These are phyloP conservation scores for Cossypha dichroa DNA, from an alignment of 2,797 vertebrate genomes.

Conservation along the genomic window DNA sequence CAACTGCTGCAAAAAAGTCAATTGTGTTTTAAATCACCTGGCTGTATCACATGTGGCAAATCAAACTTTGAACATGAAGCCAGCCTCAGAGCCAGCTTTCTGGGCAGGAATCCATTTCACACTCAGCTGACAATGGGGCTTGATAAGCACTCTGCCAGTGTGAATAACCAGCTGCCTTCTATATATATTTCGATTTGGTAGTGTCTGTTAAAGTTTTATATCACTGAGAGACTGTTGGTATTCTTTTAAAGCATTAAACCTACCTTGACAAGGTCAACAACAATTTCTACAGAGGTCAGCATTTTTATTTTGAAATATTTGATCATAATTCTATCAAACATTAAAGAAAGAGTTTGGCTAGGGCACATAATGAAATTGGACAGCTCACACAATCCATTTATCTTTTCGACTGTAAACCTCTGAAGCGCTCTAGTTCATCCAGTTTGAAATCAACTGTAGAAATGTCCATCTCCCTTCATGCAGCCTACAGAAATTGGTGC, in stretches of 20 bases:
- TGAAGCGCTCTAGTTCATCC: slow-evolving; percentile 45
- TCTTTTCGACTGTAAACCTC: slow-evolving; percentile 51
- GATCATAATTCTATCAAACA: slow-evolving; percentile 62
- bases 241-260: slow-evolving; percentile 35
- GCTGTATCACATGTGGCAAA: slow-evolving; percentile 43
- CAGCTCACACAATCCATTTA: slow-evolving; percentile 65
- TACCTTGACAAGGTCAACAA: slow-evolving; percentile 64
- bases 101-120: slow-evolving; percentile 61
- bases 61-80: slow-evolving; percentile 11
- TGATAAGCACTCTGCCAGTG: slow-evolving; percentile 19
- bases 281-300: slow-evolving; percentile 56
- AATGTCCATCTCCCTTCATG: slow-evolving; percentile 44
- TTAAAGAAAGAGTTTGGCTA: slow-evolving; percentile 50
- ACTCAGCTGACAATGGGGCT: slow-evolving; percentile 30
- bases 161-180: slow-evolving; percentile 47
- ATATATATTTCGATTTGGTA: slow-evolving; percentile 39
- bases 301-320: slow-evolving; percentile 63
- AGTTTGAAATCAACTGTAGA: slow-evolving; percentile 67
- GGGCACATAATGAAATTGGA: slow-evolving; percentile 62
- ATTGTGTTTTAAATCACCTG: slow-evolving; percentile 47
- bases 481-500: slow-evolving; percentile 33
- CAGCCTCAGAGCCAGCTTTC: slow-evolving; percentile 18
- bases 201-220: slow-evolving; percentile 45
- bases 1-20: slow-evolving; percentile 33
- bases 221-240: slow-evolving; percentile 25